A percentile compares a stretch with the other conserved stretches of the same genome.
These are phyloP conservation scores for Lytechinus pictus DNA, from an alignment of 35 echinoderm and acorn worm genomes.

Conservation along the genomic window DNA sequence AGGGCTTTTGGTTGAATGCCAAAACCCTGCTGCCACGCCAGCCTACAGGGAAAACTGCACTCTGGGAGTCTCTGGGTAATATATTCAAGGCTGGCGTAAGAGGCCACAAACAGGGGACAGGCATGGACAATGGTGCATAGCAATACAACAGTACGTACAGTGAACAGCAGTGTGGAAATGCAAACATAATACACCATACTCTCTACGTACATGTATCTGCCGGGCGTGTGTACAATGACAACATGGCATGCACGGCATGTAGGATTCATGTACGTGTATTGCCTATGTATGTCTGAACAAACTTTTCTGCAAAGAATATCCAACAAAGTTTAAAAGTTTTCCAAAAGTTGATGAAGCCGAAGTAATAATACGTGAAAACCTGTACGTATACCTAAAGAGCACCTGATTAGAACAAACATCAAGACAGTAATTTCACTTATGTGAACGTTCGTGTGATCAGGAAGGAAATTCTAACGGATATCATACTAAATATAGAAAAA, in stretches of 20 bases:
- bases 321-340: not conserved
- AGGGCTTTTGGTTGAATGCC: slow-evolving; percentile 49
- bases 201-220: not conserved
- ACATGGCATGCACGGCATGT: not conserved
- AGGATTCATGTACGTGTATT: not conserved
- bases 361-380: not conserved
- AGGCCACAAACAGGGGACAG: slow-evolving; percentile 27
- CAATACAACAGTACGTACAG: not conserved
- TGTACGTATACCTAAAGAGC: not conserved
- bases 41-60: slow-evolving; percentile 22
- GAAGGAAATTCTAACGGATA: not conserved
- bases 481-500: not conserved
- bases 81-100: slow-evolving; percentile 55
- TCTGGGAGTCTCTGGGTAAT: not conserved
- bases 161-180: slow-evolving; percentile 4
- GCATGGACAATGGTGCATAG: not conserved
- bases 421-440: not conserved
- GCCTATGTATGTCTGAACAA: not conserved
- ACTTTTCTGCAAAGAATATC: not conserved
- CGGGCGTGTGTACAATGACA: not conserved
- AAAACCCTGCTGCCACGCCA: slow-evolving; percentile 17
- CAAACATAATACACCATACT: not conserved
- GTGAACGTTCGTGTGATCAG: not conserved
- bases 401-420: not conserved
- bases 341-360: not conserved